Percentiles rank a stretch among this genome's conserved stretches.
Conservation (phyloP, 2,888 invertebrate genomes). For the Eretmocerus hayati region DNA sequence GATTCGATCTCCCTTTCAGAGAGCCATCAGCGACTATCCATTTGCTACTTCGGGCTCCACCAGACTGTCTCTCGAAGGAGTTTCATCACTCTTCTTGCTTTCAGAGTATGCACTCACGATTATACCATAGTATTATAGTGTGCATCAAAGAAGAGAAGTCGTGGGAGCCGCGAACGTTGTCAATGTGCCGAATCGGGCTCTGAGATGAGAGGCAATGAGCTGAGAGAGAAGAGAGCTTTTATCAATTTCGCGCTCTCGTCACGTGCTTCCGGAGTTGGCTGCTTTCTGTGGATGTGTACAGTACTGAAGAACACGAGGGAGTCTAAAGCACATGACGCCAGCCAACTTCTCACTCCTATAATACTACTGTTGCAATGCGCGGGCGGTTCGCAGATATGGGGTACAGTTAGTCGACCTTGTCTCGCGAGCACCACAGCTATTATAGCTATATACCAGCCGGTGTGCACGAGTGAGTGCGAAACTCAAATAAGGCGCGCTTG, state of each 20-base stretch:
- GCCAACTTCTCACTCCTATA: too few species aligned
- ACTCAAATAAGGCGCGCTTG: conserved; percentile 13
- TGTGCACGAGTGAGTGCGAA: conserved; percentile 8
- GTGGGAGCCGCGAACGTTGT: too few species aligned
- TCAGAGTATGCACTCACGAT: too few species aligned
- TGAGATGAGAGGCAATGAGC: not conserved
- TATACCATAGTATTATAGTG: too few species aligned
- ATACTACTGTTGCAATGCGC: not conserved
- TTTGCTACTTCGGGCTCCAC: too few species aligned
- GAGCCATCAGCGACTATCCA: too few species aligned
- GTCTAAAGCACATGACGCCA: too few species aligned
- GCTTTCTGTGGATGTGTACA: not conserved
- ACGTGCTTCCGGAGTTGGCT: conserved; percentile 11
- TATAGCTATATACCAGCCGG: not conserved
- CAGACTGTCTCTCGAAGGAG: too few species aligned
- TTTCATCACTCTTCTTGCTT: too few species aligned
- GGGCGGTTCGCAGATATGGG: conserved; percentile 5
- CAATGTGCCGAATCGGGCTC: too few species aligned
- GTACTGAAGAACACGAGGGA: not conserved
- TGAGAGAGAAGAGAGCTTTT: not conserved
- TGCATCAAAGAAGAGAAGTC: too few species aligned
- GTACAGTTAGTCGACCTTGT: conserved; percentile 43
- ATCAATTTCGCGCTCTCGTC: conserved; percentile 11
- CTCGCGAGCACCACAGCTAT: conserved; percentile 22
- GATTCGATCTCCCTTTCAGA: too few species aligned